Evolutionary conservation across 2,888 invertebrate species (phyloP).

Genomic region (Poecilus cupreus): DNA sequence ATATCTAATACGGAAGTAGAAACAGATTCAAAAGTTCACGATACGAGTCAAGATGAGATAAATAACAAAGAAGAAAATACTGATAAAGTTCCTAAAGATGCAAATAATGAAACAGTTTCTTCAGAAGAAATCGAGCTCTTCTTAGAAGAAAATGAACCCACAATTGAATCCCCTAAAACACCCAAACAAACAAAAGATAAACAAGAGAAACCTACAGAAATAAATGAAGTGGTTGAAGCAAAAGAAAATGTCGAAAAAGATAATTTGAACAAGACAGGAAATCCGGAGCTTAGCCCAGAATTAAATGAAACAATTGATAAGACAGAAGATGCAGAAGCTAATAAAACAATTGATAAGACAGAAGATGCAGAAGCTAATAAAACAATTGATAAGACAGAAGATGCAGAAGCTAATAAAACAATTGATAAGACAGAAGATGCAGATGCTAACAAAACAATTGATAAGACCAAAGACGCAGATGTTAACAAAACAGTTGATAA

Average conservation of each 20-base stretch:
- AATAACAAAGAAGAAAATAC: not conserved
- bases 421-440: not conserved
- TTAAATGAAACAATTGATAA: not conserved
- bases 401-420: not conserved
- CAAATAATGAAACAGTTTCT: not conserved
- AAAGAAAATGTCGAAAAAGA: not conserved
- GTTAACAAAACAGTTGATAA: not conserved
- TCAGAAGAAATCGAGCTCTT: not conserved
- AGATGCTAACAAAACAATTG: not conserved
- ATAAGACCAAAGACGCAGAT: not conserved
- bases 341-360: not conserved
- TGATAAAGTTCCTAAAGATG: not conserved
- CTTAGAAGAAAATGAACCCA: constrained; percentile 18
- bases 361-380: not conserved
- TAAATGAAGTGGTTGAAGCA: not conserved
- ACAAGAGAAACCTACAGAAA: not conserved
- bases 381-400: not conserved
- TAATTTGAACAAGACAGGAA: not conserved
- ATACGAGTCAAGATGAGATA: not conserved
- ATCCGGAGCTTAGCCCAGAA: not conserved
- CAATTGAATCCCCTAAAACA: not conserved
- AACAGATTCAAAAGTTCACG: not conserved
- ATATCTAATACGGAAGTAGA: not conserved
- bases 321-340: too few species aligned
- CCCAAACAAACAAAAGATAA: not conserved